Percentiles rank a stretch among this genome's conserved stretches.
Evolutionary conservation across 2,797 vertebrate genomes (phyloP).

Genomic region (Eulemur albifrons): DNA sequence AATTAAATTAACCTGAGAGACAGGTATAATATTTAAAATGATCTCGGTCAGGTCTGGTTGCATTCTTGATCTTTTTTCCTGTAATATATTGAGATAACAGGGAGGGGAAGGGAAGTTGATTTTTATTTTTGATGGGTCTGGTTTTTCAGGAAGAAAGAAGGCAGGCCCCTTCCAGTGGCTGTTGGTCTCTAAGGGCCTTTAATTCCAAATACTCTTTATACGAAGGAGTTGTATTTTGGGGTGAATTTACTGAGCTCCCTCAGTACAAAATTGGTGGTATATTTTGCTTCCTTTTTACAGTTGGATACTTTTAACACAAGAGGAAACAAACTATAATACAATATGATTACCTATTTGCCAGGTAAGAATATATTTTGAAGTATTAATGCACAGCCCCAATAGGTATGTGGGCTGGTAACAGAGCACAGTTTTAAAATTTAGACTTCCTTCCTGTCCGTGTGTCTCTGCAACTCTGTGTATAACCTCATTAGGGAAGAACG

Average conservation of each 20-base stretch:
- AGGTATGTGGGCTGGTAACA: background rate
- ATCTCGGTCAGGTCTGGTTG: background rate
- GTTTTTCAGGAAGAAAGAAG: background rate
- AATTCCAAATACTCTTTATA: background rate
- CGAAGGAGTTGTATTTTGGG: background rate
- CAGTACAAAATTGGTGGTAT: background rate
- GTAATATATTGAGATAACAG: background rate
- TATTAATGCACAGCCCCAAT: background rate
- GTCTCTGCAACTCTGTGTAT: background rate
- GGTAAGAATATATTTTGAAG: background rate
- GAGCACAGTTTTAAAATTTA: background rate
- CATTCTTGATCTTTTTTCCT: background rate
- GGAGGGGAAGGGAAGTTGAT: background rate
- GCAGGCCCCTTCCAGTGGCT: background rate
- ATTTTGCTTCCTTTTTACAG: slow-evolving; percentile 15
- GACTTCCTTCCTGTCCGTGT: background rate
- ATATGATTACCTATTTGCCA: background rate
- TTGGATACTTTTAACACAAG: background rate
- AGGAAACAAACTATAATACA: no score
- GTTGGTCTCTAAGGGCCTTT: background rate
- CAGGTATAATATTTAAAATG: background rate
- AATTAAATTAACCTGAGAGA: background rate
- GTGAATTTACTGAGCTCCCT: background rate
- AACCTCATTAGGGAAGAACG: background rate
- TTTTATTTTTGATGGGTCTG: background rate